phyloP scores from a whole-genome alignment of 2,797 vertebrate species.

The Ctenopoma multispine region DNA sequence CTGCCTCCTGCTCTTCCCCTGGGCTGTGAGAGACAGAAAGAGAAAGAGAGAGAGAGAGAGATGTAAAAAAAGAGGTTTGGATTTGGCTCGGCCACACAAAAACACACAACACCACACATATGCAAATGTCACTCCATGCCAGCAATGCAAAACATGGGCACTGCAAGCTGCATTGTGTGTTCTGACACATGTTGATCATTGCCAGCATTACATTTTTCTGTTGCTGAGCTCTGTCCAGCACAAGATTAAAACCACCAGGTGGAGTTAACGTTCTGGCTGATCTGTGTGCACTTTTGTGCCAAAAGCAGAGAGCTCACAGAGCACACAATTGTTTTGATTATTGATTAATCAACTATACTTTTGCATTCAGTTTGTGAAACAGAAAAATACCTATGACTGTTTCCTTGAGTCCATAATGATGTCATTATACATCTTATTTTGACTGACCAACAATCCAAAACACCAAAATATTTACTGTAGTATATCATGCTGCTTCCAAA shows the following conservation, averaged over 20 bases:
- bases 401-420: background rate
- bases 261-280: no score
- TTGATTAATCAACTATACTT: background rate
- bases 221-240: no score
- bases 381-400: background rate
- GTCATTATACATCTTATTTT: background rate
- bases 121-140: conserved; percentile 41
- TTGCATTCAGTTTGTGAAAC: background rate
- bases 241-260: no score
- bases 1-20: conserved; percentile 85
- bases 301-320: conserved; percentile 21
- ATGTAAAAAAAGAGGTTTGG: background rate
- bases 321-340: background rate
- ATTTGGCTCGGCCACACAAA: conserved; percentile 30
- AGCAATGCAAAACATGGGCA: background rate
- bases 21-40: conserved; percentile 70
- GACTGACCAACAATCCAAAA: no score
- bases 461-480: background rate
- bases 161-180: no score
- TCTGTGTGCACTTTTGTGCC: background rate
- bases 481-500: no score
- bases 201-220: no score
- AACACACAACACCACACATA: background rate
- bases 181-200: no score
- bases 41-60: conserved; percentile 22